Evolutionary conservation across 2,888 invertebrate species (phyloP).

Genomic region (Terebella lapidaria): DNA sequence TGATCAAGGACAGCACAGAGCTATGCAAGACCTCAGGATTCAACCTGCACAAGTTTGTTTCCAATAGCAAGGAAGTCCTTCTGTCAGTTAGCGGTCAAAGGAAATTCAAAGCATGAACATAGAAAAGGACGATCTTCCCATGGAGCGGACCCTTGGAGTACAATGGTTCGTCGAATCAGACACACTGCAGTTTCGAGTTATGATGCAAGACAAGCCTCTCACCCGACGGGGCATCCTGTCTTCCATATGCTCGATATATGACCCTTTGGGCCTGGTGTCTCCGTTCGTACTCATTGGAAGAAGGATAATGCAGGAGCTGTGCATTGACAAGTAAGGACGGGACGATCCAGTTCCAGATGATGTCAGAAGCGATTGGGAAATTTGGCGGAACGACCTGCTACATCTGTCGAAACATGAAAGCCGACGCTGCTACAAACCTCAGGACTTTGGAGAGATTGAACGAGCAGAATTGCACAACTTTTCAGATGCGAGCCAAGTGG

Average conservation of each 20-base stretch:
- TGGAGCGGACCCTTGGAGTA: neutral
- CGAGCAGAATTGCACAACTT: no score
- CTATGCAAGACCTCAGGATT: neutral
- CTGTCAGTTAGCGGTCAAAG: neutral
- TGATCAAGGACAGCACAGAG: neutral
- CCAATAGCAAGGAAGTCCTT: neutral
- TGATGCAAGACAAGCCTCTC: neutral
- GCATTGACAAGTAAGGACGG: neutral
- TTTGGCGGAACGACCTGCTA: no score
- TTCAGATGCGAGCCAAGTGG: no score
- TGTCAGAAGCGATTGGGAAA: no score
- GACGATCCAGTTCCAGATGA: slow-evolving; percentile 6
- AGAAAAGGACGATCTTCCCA: neutral
- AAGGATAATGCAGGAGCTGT: slow-evolving; percentile 2
- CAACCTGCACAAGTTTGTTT: no score
- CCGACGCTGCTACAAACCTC: no score
- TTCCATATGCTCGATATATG: slow-evolving; percentile 1
- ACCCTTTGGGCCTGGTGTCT: neutral
- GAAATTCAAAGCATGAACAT: neutral
- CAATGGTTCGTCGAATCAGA: slow-evolving; percentile 2
- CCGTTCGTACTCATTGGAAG: neutral
- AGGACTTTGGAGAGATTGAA: no score
- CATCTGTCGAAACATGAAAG: no score
- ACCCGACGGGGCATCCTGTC: slow-evolving; percentile 2
- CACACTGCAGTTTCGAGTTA: neutral